phyloP scores from a whole-genome alignment of 1,140 invertebrate species.

The Muscidifurax raptorellus region DNA sequence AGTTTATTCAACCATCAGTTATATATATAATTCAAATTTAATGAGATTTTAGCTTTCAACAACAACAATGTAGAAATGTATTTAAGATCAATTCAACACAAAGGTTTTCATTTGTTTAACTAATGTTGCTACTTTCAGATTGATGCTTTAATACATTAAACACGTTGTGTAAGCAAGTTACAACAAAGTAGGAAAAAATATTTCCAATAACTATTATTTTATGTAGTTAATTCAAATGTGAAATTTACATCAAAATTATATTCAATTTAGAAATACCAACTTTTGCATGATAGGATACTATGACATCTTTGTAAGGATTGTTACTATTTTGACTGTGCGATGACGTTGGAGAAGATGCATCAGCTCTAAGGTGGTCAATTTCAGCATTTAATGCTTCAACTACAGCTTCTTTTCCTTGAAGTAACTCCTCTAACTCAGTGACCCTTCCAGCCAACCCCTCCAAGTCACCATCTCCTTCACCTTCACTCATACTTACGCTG shows the following conservation, averaged over 20 bases:
- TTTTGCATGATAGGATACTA: slow-evolving; percentile 66
- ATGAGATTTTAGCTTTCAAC: neutral
- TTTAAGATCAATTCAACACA: neutral
- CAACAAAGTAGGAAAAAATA: neutral
- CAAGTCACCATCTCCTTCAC: slow-evolving; percentile 71
- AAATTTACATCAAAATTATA: neutral
- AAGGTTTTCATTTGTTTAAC: slow-evolving; percentile 5
- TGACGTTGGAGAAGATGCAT: slow-evolving; percentile 70
- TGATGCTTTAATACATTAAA: slow-evolving; percentile 7
- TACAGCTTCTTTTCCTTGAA: slow-evolving; percentile 70
- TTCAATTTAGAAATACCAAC: slow-evolving; percentile 54
- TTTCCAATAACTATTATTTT: neutral
- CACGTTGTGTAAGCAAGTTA: neutral
- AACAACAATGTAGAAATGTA: neutral
- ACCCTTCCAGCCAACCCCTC: slow-evolving; percentile 70
- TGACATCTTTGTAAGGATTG: slow-evolving; percentile 64
- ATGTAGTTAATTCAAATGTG: neutral
- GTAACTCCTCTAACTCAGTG: slow-evolving; percentile 66
- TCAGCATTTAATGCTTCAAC: slow-evolving; percentile 70
- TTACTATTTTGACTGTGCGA: slow-evolving; percentile 70
- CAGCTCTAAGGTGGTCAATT: slow-evolving; percentile 68
- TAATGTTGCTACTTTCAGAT: slow-evolving; percentile 28
- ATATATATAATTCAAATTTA: neutral
- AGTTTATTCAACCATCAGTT: slow-evolving; percentile 5
- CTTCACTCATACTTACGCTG: slow-evolving; percentile 72